phyloP scores from a whole-genome alignment of 2,113 vertebrate genomes.

The Circaetus gallicus region DNA sequence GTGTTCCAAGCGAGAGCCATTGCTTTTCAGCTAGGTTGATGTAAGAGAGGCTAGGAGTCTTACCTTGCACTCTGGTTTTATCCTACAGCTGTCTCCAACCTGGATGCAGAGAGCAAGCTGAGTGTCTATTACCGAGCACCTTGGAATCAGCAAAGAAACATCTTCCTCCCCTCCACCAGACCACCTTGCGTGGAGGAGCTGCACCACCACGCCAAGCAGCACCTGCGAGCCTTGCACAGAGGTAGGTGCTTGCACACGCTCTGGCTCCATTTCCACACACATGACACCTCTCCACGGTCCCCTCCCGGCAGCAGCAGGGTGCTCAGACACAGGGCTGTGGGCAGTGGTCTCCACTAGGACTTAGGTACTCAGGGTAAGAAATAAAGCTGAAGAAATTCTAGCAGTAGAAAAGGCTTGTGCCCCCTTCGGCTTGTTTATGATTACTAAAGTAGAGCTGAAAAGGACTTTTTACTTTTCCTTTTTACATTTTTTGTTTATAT shows the following conservation, averaged over 20 bases:
- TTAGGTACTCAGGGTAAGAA: neutral
- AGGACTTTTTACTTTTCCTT: neutral
- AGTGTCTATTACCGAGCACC: conserved; percentile 84
- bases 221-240: conserved; percentile 81
- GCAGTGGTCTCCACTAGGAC: neutral
- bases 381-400: neutral
- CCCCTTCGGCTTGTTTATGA: neutral
- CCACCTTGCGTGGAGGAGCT: conserved; percentile 90
- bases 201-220: conserved; percentile 85
- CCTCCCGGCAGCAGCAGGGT: neutral
- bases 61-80: neutral
- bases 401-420: neutral
- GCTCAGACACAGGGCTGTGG: neutral
- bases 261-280: rapidly evolving
- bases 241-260: conserved; percentile 62
- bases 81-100: conserved; percentile 87
- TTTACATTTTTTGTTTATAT: neutral
- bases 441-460: neutral
- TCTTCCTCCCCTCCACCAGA: conserved; percentile 85
- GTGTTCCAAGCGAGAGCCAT: neutral
- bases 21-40: neutral
- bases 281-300: rapidly evolving
- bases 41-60: neutral
- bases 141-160: conserved; percentile 90
- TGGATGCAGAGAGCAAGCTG: conserved; percentile 94